phyloP scores from a whole-genome alignment of 1,140 invertebrate species.

The Physella acuta region DNA sequence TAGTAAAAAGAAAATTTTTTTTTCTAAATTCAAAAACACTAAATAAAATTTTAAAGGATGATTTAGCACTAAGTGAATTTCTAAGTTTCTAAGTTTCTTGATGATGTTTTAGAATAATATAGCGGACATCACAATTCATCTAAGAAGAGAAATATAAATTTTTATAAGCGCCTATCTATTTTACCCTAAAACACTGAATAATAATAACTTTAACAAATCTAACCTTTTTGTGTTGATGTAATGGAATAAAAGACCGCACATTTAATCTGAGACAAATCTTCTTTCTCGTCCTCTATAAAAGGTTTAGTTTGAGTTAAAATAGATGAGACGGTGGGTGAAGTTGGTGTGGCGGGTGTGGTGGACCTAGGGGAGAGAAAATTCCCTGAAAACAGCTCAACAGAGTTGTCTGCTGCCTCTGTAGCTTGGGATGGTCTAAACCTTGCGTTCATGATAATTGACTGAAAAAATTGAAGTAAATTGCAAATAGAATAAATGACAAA shows the following conservation, averaged over 20 bases:
- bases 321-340: neutral
- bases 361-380: neutral
- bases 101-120: no score
- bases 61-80: no score
- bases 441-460: slow-evolving; percentile 43
- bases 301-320: slow-evolving; percentile 17
- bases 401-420: slow-evolving; percentile 9
- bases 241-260: slow-evolving; percentile 81
- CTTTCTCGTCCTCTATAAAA: slow-evolving; percentile 23
- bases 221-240: slow-evolving; percentile 73
- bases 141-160: no score
- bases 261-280: slow-evolving; percentile 67
- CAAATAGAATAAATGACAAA: slow-evolving; percentile 1
- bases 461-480: slow-evolving; percentile 23
- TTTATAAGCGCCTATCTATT: no score
- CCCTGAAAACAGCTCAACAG: neutral
- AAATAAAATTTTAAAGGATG: no score
- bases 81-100: no score
- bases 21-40: no score
- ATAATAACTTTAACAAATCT: no score
- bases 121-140: no score
- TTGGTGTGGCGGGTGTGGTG: slow-evolving; percentile 1
- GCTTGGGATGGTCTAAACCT: slow-evolving; percentile 22
- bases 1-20: no score
- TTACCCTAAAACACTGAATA: no score